Evolutionary conservation across 2,888 invertebrate species (phyloP).

Genomic region (Hemithea aestivaria): DNA sequence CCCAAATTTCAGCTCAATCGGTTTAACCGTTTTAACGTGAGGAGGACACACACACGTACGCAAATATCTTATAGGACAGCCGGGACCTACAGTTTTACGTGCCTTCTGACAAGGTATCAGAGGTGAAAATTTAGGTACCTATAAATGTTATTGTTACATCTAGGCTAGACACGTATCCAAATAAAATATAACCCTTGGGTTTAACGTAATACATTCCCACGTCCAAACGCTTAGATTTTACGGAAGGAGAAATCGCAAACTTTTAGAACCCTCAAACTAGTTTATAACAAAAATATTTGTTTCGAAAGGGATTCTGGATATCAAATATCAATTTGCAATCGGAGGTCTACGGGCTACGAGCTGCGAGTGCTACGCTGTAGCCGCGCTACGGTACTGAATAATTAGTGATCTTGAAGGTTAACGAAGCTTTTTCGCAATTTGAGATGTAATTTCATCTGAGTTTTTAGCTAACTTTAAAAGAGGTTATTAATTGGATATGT

Average conservation of each 20-base stretch:
- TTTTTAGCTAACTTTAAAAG: no score
- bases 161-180: slow-evolving; percentile 6
- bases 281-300: slow-evolving; percentile 18
- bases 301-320: slow-evolving; percentile 28
- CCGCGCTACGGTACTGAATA: slow-evolving; percentile 32
- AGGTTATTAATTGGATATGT: no score
- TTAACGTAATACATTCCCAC: slow-evolving; percentile 21
- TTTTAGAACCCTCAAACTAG: slow-evolving; percentile 12
- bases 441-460: slow-evolving; percentile 55
- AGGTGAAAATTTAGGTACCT: no score
- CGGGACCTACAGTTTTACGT: no score
- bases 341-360: slow-evolving; percentile 34
- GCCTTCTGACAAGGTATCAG: no score
- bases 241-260: slow-evolving; percentile 10
- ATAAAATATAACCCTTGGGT: slow-evolving; percentile 15
- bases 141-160: neutral
- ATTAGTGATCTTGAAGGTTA: slow-evolving; percentile 36
- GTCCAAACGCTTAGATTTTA: slow-evolving; percentile 7
- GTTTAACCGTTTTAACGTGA: no score
- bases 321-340: slow-evolving; percentile 43
- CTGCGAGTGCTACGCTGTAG: slow-evolving; percentile 22
- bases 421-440: slow-evolving; percentile 40
- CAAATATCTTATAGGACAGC: no score
- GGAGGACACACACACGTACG: no score
- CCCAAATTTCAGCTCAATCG: no score